Evolutionary conservation across 1,140 invertebrate species (phyloP).

Genomic region (Sesamia nonagrioides): DNA sequence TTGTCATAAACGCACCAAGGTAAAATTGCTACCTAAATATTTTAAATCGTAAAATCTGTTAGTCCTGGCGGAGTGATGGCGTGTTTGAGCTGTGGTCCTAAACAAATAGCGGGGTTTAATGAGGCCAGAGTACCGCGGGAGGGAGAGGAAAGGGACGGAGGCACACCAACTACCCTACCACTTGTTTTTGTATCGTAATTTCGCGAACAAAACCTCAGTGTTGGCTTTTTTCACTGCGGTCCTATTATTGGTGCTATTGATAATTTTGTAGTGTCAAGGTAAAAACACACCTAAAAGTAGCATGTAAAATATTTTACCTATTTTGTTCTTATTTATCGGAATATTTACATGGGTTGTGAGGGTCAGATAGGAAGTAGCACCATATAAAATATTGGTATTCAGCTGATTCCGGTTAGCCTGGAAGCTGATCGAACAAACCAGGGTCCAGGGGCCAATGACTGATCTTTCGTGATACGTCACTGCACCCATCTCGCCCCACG

Average conservation of each 20-base stretch:
- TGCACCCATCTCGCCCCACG: too few species aligned
- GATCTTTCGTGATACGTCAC: too few species aligned
- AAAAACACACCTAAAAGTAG: too few species aligned
- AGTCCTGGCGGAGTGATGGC: conserved; percentile 69
- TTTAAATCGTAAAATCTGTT: conserved; percentile 82
- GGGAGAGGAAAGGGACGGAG: not conserved
- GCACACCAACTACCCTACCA: conserved; percentile 17
- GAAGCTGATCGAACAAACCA: too few species aligned
- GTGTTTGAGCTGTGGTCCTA: conserved; percentile 79
- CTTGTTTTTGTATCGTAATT: conserved; percentile 45
- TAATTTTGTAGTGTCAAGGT: not conserved
- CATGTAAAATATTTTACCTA: too few species aligned
- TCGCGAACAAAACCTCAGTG: conserved; percentile 29
- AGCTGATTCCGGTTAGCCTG: too few species aligned
- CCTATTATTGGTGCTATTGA: not conserved
- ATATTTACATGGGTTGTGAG: too few species aligned
- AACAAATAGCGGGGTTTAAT: conserved; percentile 81
- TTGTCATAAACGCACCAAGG: conserved; percentile 71
- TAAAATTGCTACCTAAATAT: conserved; percentile 77
- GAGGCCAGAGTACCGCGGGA: conserved; percentile 67
- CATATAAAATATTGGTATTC: too few species aligned
- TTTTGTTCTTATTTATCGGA: too few species aligned
- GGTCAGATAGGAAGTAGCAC: too few species aligned
- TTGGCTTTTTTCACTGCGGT: not conserved
- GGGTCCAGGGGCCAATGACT: too few species aligned